phyloP scores from a whole-genome alignment of 2,113 vertebrate species.

The Acanthochromis polyacanthus region DNA sequence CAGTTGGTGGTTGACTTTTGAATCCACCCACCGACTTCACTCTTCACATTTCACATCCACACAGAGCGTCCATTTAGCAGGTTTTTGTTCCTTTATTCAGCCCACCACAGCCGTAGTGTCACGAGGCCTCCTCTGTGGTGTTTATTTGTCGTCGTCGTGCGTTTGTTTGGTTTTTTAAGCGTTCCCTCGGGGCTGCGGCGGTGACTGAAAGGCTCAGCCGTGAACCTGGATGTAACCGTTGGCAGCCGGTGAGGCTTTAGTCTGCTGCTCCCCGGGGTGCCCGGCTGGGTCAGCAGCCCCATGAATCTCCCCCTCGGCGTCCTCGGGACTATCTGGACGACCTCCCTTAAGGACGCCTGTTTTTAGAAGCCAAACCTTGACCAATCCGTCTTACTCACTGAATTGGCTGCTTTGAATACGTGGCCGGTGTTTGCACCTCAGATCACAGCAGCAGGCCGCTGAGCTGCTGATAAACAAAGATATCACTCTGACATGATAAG shows the following conservation, averaged over 20 bases:
- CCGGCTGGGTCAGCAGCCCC: slow-evolving; percentile 54
- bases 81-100: background rate
- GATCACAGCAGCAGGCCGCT: slow-evolving; percentile 10
- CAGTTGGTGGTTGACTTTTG: no score
- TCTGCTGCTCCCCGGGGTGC: slow-evolving; percentile 59
- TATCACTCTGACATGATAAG: slow-evolving; percentile 51
- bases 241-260: slow-evolving; percentile 56
- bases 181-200: slow-evolving; percentile 29
- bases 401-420: slow-evolving; percentile 17
- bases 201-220: slow-evolving; percentile 65
- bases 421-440: slow-evolving; percentile 46
- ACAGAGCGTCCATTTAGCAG: no score
- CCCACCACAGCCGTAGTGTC: background rate
- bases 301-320: slow-evolving; percentile 59
- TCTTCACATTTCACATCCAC: no score
- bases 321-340: slow-evolving; percentile 58
- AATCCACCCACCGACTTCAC: no score
- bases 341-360: slow-evolving; percentile 65
- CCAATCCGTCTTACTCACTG: slow-evolving; percentile 10
- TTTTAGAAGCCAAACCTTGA: slow-evolving; percentile 7
- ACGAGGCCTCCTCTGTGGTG: background rate
- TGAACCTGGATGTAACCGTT: slow-evolving; percentile 73
- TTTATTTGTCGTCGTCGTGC: background rate
- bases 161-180: background rate
- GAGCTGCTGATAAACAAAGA: slow-evolving; percentile 65